These are phyloP conservation scores for Amblyraja radiata DNA, from an alignment of 2,797 vertebrate genomes.

Conservation along the genomic window DNA sequence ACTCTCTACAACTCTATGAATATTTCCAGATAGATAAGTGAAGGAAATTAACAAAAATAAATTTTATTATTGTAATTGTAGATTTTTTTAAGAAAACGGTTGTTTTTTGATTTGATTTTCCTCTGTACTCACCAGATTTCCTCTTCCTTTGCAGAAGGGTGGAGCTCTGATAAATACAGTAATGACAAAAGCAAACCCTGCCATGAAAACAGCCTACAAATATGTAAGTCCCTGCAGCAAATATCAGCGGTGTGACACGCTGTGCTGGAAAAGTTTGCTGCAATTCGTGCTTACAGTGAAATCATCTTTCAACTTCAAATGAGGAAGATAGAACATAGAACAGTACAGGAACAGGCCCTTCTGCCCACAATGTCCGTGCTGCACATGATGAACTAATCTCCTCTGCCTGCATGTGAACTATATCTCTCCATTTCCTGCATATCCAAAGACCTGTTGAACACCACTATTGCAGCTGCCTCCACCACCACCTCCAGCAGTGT, in stretches of 20 bases:
- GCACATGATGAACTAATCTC: too few relatives aligned
- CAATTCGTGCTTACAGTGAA: neutral
- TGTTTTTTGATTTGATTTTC: too few relatives aligned
- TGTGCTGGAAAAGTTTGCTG: neutral
- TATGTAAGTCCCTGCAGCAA: constrained; percentile 56
- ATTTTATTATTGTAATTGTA: neutral
- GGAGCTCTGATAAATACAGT: constrained; percentile 80
- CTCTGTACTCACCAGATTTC: neutral
- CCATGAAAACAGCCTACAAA: constrained; percentile 66
- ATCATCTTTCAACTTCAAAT: neutral
- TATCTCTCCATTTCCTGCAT: too few relatives aligned
- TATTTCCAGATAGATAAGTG: neutral
- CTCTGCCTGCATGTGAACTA: too few relatives aligned
- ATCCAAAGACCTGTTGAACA: too few relatives aligned
- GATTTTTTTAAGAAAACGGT: neutral
- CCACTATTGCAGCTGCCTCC: too few relatives aligned
- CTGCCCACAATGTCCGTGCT: too few relatives aligned
- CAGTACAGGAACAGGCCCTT: too few relatives aligned
- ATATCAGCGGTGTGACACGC: neutral
- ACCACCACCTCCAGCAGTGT: neutral
- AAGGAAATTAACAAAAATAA: neutral
- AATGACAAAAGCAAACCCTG: constrained; percentile 77
- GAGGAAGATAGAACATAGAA: neutral
- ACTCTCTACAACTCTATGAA: too few relatives aligned
- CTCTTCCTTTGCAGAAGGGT: constrained; percentile 68